phyloP scores from a whole-genome alignment of 2,888 invertebrate genomes.

The Phengaris alcon region DNA sequence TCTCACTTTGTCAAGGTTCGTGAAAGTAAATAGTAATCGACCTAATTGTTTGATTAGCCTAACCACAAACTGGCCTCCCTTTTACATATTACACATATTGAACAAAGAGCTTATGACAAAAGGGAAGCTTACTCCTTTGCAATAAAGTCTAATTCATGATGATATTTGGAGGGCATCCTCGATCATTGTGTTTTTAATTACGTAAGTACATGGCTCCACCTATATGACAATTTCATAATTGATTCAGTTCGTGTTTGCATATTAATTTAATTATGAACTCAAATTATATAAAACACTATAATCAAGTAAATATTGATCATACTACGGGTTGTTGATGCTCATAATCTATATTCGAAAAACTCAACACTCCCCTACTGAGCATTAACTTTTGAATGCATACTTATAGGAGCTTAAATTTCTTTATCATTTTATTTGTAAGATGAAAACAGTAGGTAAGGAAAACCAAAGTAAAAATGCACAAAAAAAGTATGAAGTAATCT shows the following conservation, averaged over 20 bases:
- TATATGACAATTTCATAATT: constrained; percentile 36
- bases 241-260: constrained; percentile 21
- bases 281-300: background rate
- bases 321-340: too few species aligned
- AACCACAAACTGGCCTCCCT: constrained; percentile 4
- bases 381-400: too few species aligned
- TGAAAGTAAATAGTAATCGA: constrained; percentile 2
- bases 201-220: constrained; percentile 34
- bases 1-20: too few species aligned
- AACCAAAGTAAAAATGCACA: too few species aligned
- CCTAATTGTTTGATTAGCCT: constrained; percentile 24
- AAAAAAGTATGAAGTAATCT: too few species aligned
- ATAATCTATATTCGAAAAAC: too few species aligned
- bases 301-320: background rate
- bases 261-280: constrained; percentile 17
- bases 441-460: too few species aligned
- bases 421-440: too few species aligned
- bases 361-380: too few species aligned
- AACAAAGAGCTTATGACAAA: background rate
- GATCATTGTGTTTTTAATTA: constrained; percentile 32
- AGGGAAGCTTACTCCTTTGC: background rate
- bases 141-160: background rate
- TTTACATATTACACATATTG: constrained; percentile 5
- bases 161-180: background rate
- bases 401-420: too few species aligned